Base-by-base conservation (phyloP, 2,888 invertebrate genomes). In the Sepiola atlantica region DNA sequence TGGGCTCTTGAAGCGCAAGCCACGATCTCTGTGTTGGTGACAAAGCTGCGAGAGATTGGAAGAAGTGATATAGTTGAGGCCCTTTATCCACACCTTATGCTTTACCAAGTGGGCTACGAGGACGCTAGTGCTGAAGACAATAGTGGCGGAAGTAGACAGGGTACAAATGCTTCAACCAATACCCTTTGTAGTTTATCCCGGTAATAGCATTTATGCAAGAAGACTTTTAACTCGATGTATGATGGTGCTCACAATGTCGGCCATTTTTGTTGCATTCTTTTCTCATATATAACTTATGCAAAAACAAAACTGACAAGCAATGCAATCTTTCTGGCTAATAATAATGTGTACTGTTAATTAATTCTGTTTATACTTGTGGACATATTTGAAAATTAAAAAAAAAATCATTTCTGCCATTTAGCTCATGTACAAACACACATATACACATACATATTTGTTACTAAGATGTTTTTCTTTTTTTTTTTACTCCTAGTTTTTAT, bases 31-130 rank as follows among this genome's bases (percentile, higher is more conserved):
- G 97, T 97, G 93, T 97, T 98, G 94, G 97, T 98, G 94, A 96
- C 97, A 91, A 98, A 98, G 96, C 97, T 98, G 95, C 97, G 97
- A 95, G 98, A 98, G 95, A 97, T 98, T 96, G 98, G 98, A 94
- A 97, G 98, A 91, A 97, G 97, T 93, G 98, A 98, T 97, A 98
- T 98, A 0, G 98, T 98, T 6, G 98, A 98, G 95, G 97, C 98
- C n/a, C 97, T 98, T 32, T 97, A 98, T 95, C 97, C 98, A 91
- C 98, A 98, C 16, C 95, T 95, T 3, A 95, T 96, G 1, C 94
- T 96, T 55, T 96, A 96, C 94, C 95, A 96, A 94, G 96, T 96
- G 32, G 95, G 95, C 16, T 96, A 96, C 94, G 96, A 96, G 90
- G 96, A 96, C 57, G 96, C 96, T 94, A 96, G 96, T 94, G 96